Evolutionary conservation across 2,113 vertebrate species (phyloP).

Genomic region (Semicossyphus pulcher): DNA sequence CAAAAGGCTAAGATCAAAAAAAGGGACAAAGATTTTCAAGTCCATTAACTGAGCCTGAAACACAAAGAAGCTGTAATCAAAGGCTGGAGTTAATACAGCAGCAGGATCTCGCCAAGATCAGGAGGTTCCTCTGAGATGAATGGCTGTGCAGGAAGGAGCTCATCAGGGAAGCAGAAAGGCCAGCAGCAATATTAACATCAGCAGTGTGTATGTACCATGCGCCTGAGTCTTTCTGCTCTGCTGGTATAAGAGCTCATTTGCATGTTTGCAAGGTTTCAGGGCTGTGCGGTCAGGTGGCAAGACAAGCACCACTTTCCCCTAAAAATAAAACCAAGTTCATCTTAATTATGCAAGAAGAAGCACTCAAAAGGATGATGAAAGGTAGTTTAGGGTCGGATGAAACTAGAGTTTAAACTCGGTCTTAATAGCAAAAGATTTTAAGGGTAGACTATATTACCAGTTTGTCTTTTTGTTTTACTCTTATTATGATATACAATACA

Average conservation of each 20-base stretch:
- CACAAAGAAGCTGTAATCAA: slow-evolving; percentile 20
- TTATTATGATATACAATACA: too few species aligned
- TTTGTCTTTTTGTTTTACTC: too few species aligned
- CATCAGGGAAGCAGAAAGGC: slow-evolving; percentile 31
- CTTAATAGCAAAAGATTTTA: not conserved
- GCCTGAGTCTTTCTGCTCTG: not conserved
- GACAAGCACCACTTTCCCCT: slow-evolving; percentile 35
- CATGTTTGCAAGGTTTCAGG: slow-evolving; percentile 55
- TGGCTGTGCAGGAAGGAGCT: slow-evolving; percentile 26
- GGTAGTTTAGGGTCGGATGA: not conserved
- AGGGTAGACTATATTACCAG: not conserved
- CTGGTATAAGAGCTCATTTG: slow-evolving; percentile 45
- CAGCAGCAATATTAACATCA: slow-evolving; percentile 32
- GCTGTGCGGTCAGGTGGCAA: slow-evolving; percentile 50
- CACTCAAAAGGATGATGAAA: not conserved
- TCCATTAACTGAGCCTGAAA: too few species aligned
- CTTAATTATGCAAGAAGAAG: slow-evolving; percentile 63
- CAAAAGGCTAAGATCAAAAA: not conserved
- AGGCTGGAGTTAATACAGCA: slow-evolving; percentile 16
- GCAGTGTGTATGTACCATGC: not conserved
- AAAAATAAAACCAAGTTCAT: slow-evolving; percentile 55
- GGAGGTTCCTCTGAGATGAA: slow-evolving; percentile 47
- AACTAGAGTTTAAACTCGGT: not conserved
- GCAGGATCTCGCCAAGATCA: slow-evolving; percentile 22
- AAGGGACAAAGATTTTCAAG: not conserved